These are phyloP conservation scores for Drosophila sucinea DNA, from an alignment of 1,140 invertebrate species.

Conservation along the genomic window DNA sequence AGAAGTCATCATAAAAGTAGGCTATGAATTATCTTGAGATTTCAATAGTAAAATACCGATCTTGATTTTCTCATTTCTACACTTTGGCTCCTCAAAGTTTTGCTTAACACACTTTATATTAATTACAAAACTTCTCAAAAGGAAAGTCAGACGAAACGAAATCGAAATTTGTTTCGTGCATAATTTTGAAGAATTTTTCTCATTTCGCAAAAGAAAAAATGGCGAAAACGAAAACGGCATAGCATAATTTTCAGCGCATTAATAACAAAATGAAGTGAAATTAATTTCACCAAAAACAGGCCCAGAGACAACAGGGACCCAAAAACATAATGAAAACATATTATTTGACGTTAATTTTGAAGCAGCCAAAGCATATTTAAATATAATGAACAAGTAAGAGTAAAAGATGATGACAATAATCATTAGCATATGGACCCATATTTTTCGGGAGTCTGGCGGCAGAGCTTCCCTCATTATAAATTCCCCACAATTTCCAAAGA, in stretches of 20 bases:
- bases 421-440: slow-evolving; percentile 50
- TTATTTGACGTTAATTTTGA: slow-evolving; percentile 57
- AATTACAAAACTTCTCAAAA: slow-evolving; percentile 45
- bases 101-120: slow-evolving; percentile 10
- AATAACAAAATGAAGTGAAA: slow-evolving; percentile 63
- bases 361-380: slow-evolving; percentile 46
- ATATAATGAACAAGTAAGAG: slow-evolving; percentile 53
- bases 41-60: not conserved
- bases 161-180: slow-evolving; percentile 30
- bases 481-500: slow-evolving; percentile 39
- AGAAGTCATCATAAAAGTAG: not conserved
- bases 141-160: not conserved
- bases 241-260: slow-evolving; percentile 54
- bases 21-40: not conserved
- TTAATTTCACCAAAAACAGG: slow-evolving; percentile 48
- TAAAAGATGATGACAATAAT: slow-evolving; percentile 57
- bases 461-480: slow-evolving; percentile 37
- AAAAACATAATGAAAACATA: slow-evolving; percentile 64
- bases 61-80: not conserved
- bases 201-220: not conserved
- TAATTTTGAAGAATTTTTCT: slow-evolving; percentile 32
- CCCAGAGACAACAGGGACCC: slow-evolving; percentile 12
- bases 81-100: not conserved
- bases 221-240: slow-evolving; percentile 25
- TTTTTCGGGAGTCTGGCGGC: not conserved